phyloP scores from a whole-genome alignment of 2,888 invertebrate genomes.

The Sesia bembeciformis region DNA sequence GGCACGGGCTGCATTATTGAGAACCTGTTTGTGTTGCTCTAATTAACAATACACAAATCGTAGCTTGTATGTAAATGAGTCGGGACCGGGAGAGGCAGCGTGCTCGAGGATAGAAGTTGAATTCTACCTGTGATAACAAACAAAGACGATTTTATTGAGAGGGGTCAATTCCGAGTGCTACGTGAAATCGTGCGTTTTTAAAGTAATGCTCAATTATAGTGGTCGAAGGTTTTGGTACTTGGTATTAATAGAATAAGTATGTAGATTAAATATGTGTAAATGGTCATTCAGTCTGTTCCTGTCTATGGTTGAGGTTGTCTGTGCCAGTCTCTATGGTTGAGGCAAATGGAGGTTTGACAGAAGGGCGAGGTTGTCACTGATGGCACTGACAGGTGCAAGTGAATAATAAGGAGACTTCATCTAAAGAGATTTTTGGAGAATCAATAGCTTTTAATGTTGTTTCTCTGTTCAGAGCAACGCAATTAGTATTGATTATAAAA shows the following conservation, averaged over 20 bases:
- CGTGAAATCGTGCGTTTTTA: neutral
- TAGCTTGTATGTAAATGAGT: conserved; percentile 70
- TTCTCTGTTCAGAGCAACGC: too few relatives aligned
- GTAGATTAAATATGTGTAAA: too few relatives aligned
- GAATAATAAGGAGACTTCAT: too few relatives aligned
- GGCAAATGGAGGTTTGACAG: too few relatives aligned
- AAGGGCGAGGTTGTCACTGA: too few relatives aligned
- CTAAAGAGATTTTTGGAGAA: too few relatives aligned
- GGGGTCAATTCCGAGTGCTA: conserved; percentile 18
- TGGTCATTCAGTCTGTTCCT: too few relatives aligned
- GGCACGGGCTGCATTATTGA: conserved; percentile 43
- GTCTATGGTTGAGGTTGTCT: too few relatives aligned
- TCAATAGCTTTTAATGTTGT: too few relatives aligned
- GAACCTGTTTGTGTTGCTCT: conserved; percentile 69
- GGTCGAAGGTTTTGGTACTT: neutral
- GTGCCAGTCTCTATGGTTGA: too few relatives aligned
- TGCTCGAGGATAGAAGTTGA: conserved; percentile 16
- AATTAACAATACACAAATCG: conserved; percentile 75
- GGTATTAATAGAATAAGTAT: neutral
- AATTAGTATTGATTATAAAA: too few relatives aligned
- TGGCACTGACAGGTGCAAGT: too few relatives aligned
- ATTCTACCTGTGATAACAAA: conserved; percentile 29
- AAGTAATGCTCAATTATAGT: neutral
- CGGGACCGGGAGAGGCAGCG: conserved; percentile 24
- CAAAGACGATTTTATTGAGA: conserved; percentile 28